These are phyloP conservation scores for Nipponia nippon DNA, from an alignment of 2,113 vertebrate genomes.

Conservation along the genomic window DNA sequence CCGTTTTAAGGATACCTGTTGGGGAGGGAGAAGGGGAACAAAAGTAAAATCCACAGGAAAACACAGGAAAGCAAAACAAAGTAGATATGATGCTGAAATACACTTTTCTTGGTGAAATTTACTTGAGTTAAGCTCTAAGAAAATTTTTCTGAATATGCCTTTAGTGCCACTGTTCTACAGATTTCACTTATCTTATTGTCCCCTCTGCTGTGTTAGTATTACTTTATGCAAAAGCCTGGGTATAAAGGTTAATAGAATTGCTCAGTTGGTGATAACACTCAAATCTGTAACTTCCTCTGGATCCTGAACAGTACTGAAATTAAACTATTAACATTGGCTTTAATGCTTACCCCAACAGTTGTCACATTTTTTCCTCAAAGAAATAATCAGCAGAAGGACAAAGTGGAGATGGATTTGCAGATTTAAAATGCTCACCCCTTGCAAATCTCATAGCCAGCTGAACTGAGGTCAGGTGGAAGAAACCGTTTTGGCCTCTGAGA, in stretches of 20 bases:
- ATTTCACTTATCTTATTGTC: neutral
- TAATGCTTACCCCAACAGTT: neutral
- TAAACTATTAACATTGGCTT: neutral
- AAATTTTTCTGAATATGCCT: neutral
- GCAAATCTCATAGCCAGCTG: neutral
- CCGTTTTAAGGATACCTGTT: neutral
- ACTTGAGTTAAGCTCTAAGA: neutral
- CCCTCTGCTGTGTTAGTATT: neutral
- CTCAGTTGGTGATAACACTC: neutral
- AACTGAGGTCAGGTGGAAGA: neutral
- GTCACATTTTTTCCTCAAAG: neutral
- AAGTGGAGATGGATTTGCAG: neutral
- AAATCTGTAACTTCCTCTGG: neutral
- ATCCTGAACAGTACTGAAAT: neutral
- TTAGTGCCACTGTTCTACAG: neutral
- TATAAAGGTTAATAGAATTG: slow-evolving; percentile 3
- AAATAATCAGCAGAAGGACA: neutral
- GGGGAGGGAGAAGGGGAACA: rapidly evolving
- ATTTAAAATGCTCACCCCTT: neutral
- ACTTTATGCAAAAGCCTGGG: neutral
- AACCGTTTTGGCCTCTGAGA: neutral
- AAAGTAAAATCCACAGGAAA: neutral
- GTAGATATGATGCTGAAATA: neutral
- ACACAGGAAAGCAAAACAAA: neutral
- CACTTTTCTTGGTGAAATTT: neutral